These are phyloP conservation scores for Paradoxurus hermaphroditus DNA, from an alignment of 2,113 vertebrate genomes.

Conservation along the genomic window DNA sequence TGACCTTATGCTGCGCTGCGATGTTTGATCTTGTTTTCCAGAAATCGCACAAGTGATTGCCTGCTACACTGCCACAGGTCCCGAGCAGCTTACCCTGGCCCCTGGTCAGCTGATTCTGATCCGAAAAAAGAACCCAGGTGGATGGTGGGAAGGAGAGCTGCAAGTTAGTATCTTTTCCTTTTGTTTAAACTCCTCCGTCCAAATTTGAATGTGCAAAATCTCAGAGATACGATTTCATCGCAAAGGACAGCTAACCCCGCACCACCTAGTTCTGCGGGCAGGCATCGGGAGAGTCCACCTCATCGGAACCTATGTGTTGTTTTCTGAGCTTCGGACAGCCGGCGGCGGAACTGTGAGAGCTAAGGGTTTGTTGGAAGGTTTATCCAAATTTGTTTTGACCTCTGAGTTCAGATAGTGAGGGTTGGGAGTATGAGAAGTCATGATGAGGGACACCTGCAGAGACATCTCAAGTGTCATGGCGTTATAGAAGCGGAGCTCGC, in stretches of 20 bases:
- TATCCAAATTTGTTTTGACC: no score
- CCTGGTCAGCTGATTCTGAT: conserved; percentile 98
- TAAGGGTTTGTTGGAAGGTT: neutral
- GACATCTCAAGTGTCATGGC: accelerated
- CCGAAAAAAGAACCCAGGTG: conserved; percentile 98
- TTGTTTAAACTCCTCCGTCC: neutral
- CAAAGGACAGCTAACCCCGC: neutral
- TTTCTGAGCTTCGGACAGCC: neutral
- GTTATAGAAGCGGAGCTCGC: accelerated
- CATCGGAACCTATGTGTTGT: neutral
- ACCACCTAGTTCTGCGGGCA: neutral
- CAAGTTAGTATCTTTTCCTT: conserved; percentile 86
- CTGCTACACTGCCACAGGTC: conserved; percentile 94
- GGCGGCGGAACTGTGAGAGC: neutral
- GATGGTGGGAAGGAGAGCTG: conserved; percentile 99
- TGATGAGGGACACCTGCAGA: accelerated
- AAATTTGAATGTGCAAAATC: accelerated
- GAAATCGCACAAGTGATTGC: conserved; percentile 99
- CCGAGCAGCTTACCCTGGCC: conserved; percentile 96
- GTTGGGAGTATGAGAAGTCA: neutral
- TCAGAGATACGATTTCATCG: neutral
- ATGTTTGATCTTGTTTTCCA: conserved; percentile 77
- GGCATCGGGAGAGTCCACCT: accelerated
- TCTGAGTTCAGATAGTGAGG: neutral
- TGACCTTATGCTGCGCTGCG: neutral